Evolutionary conservation across 2,113 vertebrate species (phyloP), one percentile per base, ranked within the genome.

Genomic region (Geococcyx californianus): DNA sequence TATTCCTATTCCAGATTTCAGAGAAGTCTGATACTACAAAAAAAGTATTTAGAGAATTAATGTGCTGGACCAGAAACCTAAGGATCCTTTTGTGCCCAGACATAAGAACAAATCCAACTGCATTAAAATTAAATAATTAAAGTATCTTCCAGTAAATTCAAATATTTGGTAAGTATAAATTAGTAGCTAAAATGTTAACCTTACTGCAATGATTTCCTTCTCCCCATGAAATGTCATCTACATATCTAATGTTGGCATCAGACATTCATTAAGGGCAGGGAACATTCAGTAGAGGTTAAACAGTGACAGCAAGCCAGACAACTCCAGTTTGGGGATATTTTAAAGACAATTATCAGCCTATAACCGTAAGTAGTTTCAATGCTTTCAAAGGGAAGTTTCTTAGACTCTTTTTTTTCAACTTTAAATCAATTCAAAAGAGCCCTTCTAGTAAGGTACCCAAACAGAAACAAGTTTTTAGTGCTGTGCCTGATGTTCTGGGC

Each of bases 281-380:
- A 93, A 76, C 49, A 78, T 78, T 89, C 23, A 73, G 69, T 55
- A 87, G 70, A 94, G 74, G 81, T 93, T 59, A 85, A 89, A 84
- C 47, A 75, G 51, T 33, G 64, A 64, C 1, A 90, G 63, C 47
- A 68, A 95, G 86, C 52, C 75, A 76, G 52, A 67, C 19, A 2
- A 51, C 25, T 82, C 58, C 40, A 63, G 28, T 82, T 87, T 66
- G 79, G 49, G 66, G 58, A 51, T 38, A 25, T 18, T 81, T 74
- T 49, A 60, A 92, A 93, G 62, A 42, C 38, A 75, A 6, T 75
- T 59, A 52, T 79, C 66, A 88, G 54, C 52, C n/a, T 60, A 34
- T 9, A 85, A 31, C 17, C 34, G 15, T 21, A 52, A 64, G 18
- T 87, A 81, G 17, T 47, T 66, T 40, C 44, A 77, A 81, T 24